Base-by-base conservation (phyloP, 2,888 invertebrate species). In the Geophilus truncorum region DNA sequence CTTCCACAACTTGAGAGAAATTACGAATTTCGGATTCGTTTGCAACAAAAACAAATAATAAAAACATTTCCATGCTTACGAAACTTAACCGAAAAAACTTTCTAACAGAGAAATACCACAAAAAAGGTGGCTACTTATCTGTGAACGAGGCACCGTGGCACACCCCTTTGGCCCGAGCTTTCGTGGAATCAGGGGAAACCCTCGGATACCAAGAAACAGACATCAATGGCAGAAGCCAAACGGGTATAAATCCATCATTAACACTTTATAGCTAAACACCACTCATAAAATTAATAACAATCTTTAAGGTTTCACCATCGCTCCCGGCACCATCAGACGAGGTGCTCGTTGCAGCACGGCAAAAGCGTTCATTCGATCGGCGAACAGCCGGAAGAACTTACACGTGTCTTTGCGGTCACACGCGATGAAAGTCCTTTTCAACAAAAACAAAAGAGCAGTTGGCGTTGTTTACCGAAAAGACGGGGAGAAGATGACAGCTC, bases 281-380 rank as follows among this genome's bases (percentile, higher is more conserved):
- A 21, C 5, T 75, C 18, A n/a, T n/a, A n/a, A 10, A 23, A 75
- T 1, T 15, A 75, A 32, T n/a, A 6, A 7, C 18, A 7, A 0
- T 25, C 18, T 75, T 23, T 25, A n/a, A 85, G 86, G 96, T 0
- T 95, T 95, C 84, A 94, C 95, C 94, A 92, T 94, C 62, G 94
- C 94, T 0, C 95, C 95, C 87, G 95, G 94, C 30, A 96, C 94
- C 0, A 92, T 93, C 84, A 90, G 92, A 84, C 94, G 95, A 21
- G 96, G 96, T 0, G 92, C 94, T 40, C 90, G 96, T 0, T 96
- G 96, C 85, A 95, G 95, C 5, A 94, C 95, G 0, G 92, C 94
- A 0, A 95, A 96, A 88, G 95, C 95, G 0, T 96, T 95, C 84
- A 87, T 96, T 1, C 89, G 95, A 81, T 93, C 96, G 0, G 92